Evolutionary conservation across 2,113 vertebrate species (phyloP).

Genomic region (Rhynchopsitta pachyrhyncha): DNA sequence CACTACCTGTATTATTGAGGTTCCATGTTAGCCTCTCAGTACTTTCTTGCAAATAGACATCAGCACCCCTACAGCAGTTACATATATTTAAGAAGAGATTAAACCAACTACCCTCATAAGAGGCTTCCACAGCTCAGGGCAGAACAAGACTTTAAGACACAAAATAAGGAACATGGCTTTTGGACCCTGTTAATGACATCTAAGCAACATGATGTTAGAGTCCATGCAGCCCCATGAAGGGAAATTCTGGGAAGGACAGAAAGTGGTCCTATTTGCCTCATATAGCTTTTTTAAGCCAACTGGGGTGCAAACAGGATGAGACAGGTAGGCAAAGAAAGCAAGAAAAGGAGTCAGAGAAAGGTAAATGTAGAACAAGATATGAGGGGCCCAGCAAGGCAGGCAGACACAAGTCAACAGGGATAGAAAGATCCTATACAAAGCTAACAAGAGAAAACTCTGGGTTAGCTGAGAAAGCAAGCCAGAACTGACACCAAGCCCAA

Average conservation of each 20-base stretch:
- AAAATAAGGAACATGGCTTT: background rate
- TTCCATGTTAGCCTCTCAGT: background rate
- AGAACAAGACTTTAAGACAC: background rate
- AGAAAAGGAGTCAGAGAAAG: background rate
- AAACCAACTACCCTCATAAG: background rate
- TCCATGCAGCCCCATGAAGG: no score
- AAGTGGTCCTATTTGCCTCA: background rate
- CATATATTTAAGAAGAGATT: background rate
- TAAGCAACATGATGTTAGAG: rapidly evolving
- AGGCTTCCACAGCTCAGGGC: background rate
- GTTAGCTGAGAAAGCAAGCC: background rate
- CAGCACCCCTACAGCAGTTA: background rate
- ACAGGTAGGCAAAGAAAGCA: background rate
- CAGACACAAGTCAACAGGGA: background rate
- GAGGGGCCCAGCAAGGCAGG: background rate
- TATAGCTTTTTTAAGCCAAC: background rate
- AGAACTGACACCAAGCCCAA: background rate
- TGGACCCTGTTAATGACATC: background rate
- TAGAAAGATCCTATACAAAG: background rate
- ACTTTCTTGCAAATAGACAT: background rate
- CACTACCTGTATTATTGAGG: background rate
- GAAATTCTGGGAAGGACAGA: background rate
- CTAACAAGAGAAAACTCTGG: background rate
- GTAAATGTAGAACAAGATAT: background rate
- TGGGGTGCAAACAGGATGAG: background rate